Base-by-base conservation (phyloP, 2,797 vertebrate species). In the Melopsittacus undulatus region DNA sequence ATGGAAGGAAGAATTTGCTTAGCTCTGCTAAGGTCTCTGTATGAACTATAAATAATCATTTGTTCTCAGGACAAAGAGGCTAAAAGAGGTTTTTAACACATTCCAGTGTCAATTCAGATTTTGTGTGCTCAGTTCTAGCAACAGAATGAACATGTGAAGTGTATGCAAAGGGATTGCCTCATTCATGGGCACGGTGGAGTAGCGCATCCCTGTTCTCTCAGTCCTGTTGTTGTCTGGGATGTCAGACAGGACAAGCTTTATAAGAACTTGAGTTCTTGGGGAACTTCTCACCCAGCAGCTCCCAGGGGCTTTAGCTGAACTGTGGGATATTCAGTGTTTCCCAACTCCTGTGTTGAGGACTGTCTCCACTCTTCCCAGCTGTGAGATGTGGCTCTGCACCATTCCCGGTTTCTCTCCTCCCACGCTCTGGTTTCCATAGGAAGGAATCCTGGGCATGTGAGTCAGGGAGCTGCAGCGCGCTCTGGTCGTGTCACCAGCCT, bases 371-470 rank as follows among this genome's bases (percentile, higher is more conserved):
- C 51, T 63, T 82, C 72, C 88, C 95, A 96, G 92, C 74, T 69
- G 86, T 54, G 83, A 92, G 73, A 94, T 87, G 90, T 66, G 62
- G 27, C 69, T 54, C 21, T 46, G 78, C 89, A 90, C 89, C 83
- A 70, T 70, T 83, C 66, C 88, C 74, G 36, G 73, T 82, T 90
- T 49, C 81, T 92, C 48, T 29, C 86, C 86, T 95, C 94, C 96
- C 93, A 97, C 90, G 68, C 89, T 83, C 68, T 90, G 83, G 83
- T 93, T 94, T 95, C 92, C 70, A 1, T 7, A 69, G 94, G 83
- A 83, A 95, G 86, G 93, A 95, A 95, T 94, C 92, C 92, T 94
- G 93, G 67, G 38, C 74, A 4, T 95, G 92, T 95, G 95, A 95
- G 93, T 96, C 93, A 95, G 68, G 84, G 92, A 89, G 61, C 83